These are phyloP conservation scores for Poeciliopsis turrubarensis DNA, from an alignment of 2,113 vertebrate species.

Conservation along the genomic window DNA sequence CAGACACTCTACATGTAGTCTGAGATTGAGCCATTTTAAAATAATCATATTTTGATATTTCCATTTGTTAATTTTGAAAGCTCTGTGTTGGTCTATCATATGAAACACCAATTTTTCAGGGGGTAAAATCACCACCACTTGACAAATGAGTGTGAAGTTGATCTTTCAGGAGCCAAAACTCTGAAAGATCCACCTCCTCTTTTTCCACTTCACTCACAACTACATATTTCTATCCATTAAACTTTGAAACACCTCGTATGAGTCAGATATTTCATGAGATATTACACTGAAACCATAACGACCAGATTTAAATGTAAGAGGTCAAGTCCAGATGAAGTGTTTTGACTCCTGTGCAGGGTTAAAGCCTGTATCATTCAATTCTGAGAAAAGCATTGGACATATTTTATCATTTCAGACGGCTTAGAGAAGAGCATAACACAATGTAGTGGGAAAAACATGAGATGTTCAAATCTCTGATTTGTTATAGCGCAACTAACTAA, in stretches of 20 bases:
- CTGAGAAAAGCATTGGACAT: no score
- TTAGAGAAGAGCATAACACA: not conserved
- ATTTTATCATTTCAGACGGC: not conserved
- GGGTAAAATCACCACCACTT: not conserved
- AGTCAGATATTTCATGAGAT: slow-evolving; percentile 11
- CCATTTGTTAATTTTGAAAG: no score
- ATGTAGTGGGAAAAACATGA: not conserved
- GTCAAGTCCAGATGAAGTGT: slow-evolving; percentile 6
- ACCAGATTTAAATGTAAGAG: not conserved
- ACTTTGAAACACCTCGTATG: not conserved
- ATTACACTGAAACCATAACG: not conserved
- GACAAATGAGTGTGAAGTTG: not conserved
- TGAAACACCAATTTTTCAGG: not conserved
- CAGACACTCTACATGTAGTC: no score
- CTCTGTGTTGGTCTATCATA: no score
- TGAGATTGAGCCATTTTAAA: no score
- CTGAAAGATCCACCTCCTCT: no score
- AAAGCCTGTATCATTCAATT: not conserved
- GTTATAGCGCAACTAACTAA: not conserved
- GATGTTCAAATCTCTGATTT: not conserved
- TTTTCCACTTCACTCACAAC: not conserved
- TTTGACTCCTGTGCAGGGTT: not conserved
- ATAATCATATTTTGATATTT: no score
- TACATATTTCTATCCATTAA: not conserved
- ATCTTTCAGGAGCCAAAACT: not conserved